Base-by-base conservation (phyloP, 2,797 vertebrate genomes). In the Tinamus major region DNA sequence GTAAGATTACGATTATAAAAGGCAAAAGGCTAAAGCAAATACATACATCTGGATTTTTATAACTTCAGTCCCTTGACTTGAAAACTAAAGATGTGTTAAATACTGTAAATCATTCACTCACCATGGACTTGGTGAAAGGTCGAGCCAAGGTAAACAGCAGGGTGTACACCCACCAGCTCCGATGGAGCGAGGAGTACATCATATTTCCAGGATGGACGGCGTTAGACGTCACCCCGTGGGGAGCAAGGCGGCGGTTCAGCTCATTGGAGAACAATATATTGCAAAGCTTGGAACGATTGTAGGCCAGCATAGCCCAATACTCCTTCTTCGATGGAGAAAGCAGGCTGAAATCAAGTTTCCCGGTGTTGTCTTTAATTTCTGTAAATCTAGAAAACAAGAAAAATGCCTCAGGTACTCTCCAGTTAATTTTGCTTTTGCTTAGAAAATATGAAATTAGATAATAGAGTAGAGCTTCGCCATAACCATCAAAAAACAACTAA, bases 101-200 rank as follows among this genome's bases (percentile, higher is more conserved):
- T 3, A 24, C 35, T 6, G 9, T 3, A 59, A 90, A 62, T 24
- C 19, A 2, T n/a, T 85, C 86, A 80, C 99, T 98, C 98, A 99
- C 99, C 99, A 99, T 98, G 81, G 99, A 99, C 96, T 99, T 99
- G 96, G 98, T 99, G 97, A 99, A 99, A 31, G 99, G 99, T 20
- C 99, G 98, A 80, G 97, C 99, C 97, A 99, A 96, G 49, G 97
- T 98, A 96, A 99, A 99, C 64, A 99, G 98, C 83, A 99, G 96
- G 19, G 98, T 99, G 97, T 99, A 99, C 90, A 99, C 89, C 99
- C 99, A 99, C 98, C 99, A 99, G 98, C 94, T 98, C 63, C 97
- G 98, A 95, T 99, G 99, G 53, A 99, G 59, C 83, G 98, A 98
- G 8, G 99, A 99, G 93, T 99, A 99, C 96, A 99, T 99, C 98